A percentile compares a stretch with the other conserved stretches of the same genome.
These are phyloP conservation scores for Macroramphosus scolopax DNA, from an alignment of 2,797 vertebrate species.

Conservation along the genomic window DNA sequence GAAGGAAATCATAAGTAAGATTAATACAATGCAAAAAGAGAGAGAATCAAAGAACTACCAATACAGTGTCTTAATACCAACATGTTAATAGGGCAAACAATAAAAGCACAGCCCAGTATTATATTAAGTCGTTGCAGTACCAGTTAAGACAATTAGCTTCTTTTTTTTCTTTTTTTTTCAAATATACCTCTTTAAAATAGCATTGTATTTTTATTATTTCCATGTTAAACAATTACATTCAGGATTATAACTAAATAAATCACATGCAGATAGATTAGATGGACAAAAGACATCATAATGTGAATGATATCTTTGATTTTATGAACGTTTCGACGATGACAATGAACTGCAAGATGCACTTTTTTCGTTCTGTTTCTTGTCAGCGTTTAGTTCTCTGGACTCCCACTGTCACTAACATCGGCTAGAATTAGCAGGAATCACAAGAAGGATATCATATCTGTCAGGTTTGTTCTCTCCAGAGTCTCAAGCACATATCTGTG, in stretches of 20 bases:
- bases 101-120: conserved; percentile 80
- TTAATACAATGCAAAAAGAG: conserved; percentile 75
- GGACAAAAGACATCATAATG: conserved; percentile 74
- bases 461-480: conserved; percentile 41
- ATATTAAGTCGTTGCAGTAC: conserved; percentile 82
- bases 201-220: conserved; percentile 67
- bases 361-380: conserved; percentile 51
- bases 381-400: conserved; percentile 37
- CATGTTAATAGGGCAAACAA: conserved; percentile 76
- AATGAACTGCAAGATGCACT: conserved; percentile 56
- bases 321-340: conserved; percentile 53
- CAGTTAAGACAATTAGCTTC: conserved; percentile 82
- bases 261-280: conserved; percentile 92
- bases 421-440: conserved; percentile 47
- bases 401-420: conserved; percentile 48
- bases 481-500: conserved; percentile 52
- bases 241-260: conserved; percentile 85
- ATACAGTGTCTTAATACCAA: conserved; percentile 83
- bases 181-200: conserved; percentile 82
- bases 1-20: conserved; percentile 76
- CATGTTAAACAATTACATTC: conserved; percentile 88
- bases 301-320: conserved; percentile 59
- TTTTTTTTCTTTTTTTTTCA: conserved; percentile 53
- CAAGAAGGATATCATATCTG: conserved; percentile 34
- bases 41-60: conserved; percentile 70